These are phyloP conservation scores for Cherax destructor DNA, from an alignment of 1,140 invertebrate genomes.

Conservation along the genomic window DNA sequence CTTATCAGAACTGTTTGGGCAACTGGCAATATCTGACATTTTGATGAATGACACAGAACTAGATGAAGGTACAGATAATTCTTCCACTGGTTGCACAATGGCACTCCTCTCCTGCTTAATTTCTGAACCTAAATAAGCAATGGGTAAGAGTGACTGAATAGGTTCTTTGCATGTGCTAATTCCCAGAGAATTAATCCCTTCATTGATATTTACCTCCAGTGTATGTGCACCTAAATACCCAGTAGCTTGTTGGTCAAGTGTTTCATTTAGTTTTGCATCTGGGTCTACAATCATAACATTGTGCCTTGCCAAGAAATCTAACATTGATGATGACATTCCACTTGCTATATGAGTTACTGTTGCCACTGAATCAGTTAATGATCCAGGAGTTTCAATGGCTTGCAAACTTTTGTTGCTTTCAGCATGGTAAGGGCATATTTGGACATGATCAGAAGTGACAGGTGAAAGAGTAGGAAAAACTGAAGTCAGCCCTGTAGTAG, in stretches of 20 bases:
- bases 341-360: constrained; percentile 32
- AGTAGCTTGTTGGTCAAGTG: not conserved
- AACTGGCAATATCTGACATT: not conserved
- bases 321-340: constrained; percentile 54
- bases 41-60: not conserved
- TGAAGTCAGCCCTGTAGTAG: constrained; percentile 8
- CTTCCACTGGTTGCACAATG: not conserved
- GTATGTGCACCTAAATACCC: not conserved
- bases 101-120: not conserved
- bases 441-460: constrained; percentile 20
- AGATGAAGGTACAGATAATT: not conserved
- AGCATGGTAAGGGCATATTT: not conserved
- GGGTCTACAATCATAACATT: constrained; percentile 39
- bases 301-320: constrained; percentile 45
- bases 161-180: not conserved
- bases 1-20: not conserved
- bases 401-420: constrained; percentile 1
- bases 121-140: not conserved
- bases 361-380: not conserved
- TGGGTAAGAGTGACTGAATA: not conserved
- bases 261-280: not conserved
- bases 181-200: not conserved
- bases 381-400: not conserved
- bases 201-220: not conserved
- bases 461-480: not conserved